phyloP scores from a whole-genome alignment of 2,888 invertebrate genomes.

The Cataglyphis rosenhaueri region DNA sequence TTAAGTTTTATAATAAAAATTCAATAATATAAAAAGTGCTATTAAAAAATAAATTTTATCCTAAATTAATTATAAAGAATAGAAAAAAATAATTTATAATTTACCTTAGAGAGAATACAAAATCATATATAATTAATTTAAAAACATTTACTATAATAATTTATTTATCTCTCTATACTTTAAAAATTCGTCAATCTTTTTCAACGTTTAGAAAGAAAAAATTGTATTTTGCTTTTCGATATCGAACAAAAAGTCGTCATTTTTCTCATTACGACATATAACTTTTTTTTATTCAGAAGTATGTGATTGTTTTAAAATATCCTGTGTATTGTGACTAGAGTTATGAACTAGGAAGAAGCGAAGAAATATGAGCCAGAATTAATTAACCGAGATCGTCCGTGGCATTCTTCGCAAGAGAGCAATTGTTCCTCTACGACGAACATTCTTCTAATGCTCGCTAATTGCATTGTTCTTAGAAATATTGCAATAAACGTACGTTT shows the following conservation, averaged over 20 bases:
- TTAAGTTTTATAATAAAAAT: neutral
- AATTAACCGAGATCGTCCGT: conserved; percentile 2
- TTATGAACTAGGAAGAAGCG: neutral
- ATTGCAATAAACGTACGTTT: conserved; percentile 2
- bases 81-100: neutral
- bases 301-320: neutral
- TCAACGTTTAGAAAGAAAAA: neutral
- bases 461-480: conserved; percentile 20
- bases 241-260: neutral
- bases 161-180: neutral
- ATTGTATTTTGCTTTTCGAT: neutral
- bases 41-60: conserved; percentile 10
- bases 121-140: neutral
- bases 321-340: neutral
- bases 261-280: neutral
- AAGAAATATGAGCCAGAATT: conserved; percentile 3
- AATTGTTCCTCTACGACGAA: neutral
- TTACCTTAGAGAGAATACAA: neutral
- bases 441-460: neutral
- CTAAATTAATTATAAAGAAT: neutral
- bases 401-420: neutral
- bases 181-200: neutral
- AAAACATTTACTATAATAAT: neutral
- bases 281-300: neutral
- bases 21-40: neutral